Base-by-base conservation (phyloP, 2,888 invertebrate genomes). In the Sarcophaga rosellei region DNA sequence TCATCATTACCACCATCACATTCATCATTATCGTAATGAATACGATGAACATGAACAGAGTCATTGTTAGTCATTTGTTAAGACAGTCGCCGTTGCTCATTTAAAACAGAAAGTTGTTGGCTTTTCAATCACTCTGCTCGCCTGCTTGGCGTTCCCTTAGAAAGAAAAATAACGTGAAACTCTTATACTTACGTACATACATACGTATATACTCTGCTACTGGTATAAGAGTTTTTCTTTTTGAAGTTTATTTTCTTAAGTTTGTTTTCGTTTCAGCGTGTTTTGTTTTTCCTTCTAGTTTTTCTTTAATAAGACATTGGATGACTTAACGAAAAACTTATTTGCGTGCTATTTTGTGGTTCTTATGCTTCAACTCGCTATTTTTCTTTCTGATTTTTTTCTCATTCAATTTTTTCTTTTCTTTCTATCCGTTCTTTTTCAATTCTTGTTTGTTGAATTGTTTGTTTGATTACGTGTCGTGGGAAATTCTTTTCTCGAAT, bases 401-500 rank as follows among this genome's bases (percentile, higher is more conserved):
- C 35, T 35, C 35, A 35, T 35, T 35, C 35, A 35, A 35, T 2
- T 10, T 35, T 35, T 10, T 35, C 10, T 3, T 10, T 2, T 8
- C 8, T 35, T 10, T 35, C 8, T 8, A n/a, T 35, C 2, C 35
- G 1, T 35, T 35, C 35, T 8, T 35, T 35, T 35, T 35, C 35
- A 35, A 1, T 44, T 78, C 15, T 66, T 65, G 73, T 73, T 74
- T 81, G 72, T 53, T 74, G 1, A 74, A 35, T 35, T 35, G 66
- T 77, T 85, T 75, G 77, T 85, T 85, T 85, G 81, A 81, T 85
- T 85, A 85, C 85, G 85, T 85, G 81, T 85, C 78, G 70, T 78
- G 70, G 68, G 61, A 81, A 77, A 81, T 68, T 11, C 20, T 68
- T 21, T 69, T 23, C 20, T 47, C 3, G 8, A 73, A 59, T 10